Evolutionary conservation across 2,113 vertebrate species (phyloP).

Genomic region (Oenanthe oenanthe): DNA sequence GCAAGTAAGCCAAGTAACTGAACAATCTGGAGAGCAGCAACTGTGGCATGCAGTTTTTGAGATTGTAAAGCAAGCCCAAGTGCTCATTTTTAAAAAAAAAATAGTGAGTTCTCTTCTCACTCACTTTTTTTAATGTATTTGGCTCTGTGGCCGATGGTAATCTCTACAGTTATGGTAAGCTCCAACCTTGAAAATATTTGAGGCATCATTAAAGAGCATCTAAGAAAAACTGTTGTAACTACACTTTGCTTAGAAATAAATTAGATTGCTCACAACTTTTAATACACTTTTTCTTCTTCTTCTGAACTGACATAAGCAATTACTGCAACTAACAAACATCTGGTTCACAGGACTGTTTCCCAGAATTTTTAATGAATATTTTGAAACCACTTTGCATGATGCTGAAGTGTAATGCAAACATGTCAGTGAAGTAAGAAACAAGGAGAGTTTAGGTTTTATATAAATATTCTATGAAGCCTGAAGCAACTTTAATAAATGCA

Average conservation of each 20-base stretch:
- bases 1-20: not conserved
- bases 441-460: not conserved
- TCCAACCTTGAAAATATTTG: not conserved
- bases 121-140: not conserved
- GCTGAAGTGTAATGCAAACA: not conserved
- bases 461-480: not conserved
- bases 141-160: not conserved
- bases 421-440: not conserved
- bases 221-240: not conserved
- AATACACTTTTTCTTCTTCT: not conserved
- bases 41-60: not conserved
- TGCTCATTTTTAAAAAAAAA: not conserved
- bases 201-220: not conserved
- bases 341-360: not conserved
- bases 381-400: not conserved
- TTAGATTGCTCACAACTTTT: not conserved
- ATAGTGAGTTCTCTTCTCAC: not conserved
- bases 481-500: not conserved
- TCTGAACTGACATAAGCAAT: not conserved
- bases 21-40: not conserved
- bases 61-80: not conserved
- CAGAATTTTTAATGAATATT: not conserved
- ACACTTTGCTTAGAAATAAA: not conserved
- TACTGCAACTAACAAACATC: not conserved
- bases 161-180: not conserved